Percentiles rank a stretch among this genome's conserved stretches.
phyloP scores from a whole-genome alignment of 1,140 invertebrate species.

The Drosophila rhopaloa region DNA sequence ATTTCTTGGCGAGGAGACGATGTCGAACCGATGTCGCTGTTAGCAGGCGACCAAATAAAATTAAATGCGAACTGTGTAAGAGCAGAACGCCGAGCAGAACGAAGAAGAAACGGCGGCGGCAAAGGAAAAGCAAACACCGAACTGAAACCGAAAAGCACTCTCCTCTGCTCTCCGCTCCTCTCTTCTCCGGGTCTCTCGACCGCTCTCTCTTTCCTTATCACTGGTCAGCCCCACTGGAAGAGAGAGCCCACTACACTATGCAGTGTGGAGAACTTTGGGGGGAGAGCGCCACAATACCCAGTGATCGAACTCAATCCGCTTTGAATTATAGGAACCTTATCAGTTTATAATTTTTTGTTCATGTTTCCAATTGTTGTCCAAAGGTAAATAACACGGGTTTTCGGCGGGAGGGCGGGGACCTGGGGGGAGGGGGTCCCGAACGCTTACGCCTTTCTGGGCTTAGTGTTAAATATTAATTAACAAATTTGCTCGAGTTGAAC shows the following conservation, averaged over 20 bases:
- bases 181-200: slow-evolving; percentile 3
- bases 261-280: background rate
- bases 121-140: slow-evolving; percentile 14
- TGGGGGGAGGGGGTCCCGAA: background rate
- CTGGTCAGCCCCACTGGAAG: slow-evolving; percentile 20
- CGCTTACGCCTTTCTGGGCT: slow-evolving; percentile 34
- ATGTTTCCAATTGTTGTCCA: slow-evolving; percentile 47
- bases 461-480: slow-evolving; percentile 68
- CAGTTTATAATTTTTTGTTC: slow-evolving; percentile 24
- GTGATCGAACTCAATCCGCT: slow-evolving; percentile 53
- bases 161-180: slow-evolving; percentile 2
- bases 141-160: slow-evolving; percentile 1
- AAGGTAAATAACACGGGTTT: slow-evolving; percentile 41
- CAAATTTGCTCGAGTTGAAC: slow-evolving; percentile 43
- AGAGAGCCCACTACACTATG: background rate
- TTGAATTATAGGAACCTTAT: slow-evolving; percentile 62
- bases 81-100: slow-evolving; percentile 29
- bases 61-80: slow-evolving; percentile 37
- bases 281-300: slow-evolving; percentile 7
- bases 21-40: slow-evolving; percentile 53
- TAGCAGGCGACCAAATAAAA: slow-evolving; percentile 65
- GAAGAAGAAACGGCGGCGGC: slow-evolving; percentile 29
- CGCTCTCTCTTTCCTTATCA: slow-evolving; percentile 56
- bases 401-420: background rate
- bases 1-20: slow-evolving; percentile 8